Conservation (phyloP, 2,888 invertebrate species). For the Tuberolachnus salignus region DNA sequence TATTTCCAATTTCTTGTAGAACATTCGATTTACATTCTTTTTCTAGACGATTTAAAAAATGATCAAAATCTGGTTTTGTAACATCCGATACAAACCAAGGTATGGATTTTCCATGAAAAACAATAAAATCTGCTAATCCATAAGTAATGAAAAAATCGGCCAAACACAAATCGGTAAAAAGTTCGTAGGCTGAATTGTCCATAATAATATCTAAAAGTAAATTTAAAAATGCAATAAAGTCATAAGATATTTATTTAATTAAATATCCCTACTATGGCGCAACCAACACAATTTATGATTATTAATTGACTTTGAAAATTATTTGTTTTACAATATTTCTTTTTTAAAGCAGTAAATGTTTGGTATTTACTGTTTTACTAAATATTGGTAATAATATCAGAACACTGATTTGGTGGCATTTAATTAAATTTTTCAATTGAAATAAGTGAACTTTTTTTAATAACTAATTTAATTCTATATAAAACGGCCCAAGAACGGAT, state of each 20-base stretch:
- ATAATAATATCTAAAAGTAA: conserved; percentile 72
- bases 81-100: conserved; percentile 98
- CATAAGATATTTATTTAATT: conserved; percentile 11
- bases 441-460: too few relatives aligned
- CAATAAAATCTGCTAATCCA: conserved; percentile 70
- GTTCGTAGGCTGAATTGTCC: conserved; percentile 94
- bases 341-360: too few relatives aligned
- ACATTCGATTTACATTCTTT: conserved; percentile 60
- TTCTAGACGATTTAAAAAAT: conserved; percentile 63
- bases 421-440: too few relatives aligned
- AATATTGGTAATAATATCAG: too few relatives aligned
- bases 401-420: too few relatives aligned
- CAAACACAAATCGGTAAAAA: conserved; percentile 86
- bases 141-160: conserved; percentile 77
- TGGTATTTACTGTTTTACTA: too few relatives aligned
- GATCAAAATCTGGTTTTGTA: conserved; percentile 75
- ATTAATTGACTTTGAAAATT: too few relatives aligned
- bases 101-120: conserved; percentile 83
- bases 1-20: conserved; percentile 65
- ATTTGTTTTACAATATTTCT: too few relatives aligned
- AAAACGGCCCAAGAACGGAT: too few relatives aligned
- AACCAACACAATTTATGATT: too few relatives aligned
- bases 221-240: conserved; percentile 15
- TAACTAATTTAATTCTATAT: too few relatives aligned
- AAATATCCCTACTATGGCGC: too few relatives aligned